Conservation (phyloP, 2,888 invertebrate species). For the Spatulosminthurus flaviceps region DNA sequence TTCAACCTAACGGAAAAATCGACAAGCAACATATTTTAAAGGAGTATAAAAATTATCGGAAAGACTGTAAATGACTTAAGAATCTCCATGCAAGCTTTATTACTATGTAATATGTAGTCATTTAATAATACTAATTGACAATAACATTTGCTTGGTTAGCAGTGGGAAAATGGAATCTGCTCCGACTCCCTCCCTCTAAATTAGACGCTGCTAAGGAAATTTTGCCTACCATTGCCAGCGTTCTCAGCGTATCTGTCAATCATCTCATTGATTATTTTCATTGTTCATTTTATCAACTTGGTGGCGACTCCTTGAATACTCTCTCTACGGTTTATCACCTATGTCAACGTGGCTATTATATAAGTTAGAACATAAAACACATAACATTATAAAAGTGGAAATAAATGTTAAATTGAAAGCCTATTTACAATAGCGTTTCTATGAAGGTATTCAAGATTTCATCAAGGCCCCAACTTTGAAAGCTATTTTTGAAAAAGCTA, state of each 20-base stretch:
- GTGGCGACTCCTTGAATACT: slow-evolving; percentile 87
- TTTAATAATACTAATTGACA: too few relatives aligned
- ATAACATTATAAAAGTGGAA: too few relatives aligned
- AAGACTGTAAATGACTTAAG: not conserved
- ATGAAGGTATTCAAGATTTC: not conserved
- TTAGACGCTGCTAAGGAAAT: not conserved
- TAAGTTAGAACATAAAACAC: too few relatives aligned
- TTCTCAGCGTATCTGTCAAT: not conserved
- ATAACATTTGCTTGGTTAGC: too few relatives aligned
- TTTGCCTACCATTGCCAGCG: not conserved
- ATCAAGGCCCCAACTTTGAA: not conserved
- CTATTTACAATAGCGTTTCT: not conserved
- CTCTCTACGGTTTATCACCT: slow-evolving; percentile 66
- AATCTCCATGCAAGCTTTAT: too few relatives aligned
- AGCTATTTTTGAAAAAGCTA: not conserved
- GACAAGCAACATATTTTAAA: not conserved
- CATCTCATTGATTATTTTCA: slow-evolving; percentile 69
- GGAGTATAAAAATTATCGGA: not conserved
- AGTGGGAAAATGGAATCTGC: not conserved
- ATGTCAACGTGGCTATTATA: not conserved
- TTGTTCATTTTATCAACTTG: slow-evolving; percentile 84
- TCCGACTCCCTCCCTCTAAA: not conserved
- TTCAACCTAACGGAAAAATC: not conserved
- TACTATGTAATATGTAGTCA: too few relatives aligned
- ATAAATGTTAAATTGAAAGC: not conserved